phyloP scores from a whole-genome alignment of 2,797 vertebrate species.

The Ctenopoma multispine region DNA sequence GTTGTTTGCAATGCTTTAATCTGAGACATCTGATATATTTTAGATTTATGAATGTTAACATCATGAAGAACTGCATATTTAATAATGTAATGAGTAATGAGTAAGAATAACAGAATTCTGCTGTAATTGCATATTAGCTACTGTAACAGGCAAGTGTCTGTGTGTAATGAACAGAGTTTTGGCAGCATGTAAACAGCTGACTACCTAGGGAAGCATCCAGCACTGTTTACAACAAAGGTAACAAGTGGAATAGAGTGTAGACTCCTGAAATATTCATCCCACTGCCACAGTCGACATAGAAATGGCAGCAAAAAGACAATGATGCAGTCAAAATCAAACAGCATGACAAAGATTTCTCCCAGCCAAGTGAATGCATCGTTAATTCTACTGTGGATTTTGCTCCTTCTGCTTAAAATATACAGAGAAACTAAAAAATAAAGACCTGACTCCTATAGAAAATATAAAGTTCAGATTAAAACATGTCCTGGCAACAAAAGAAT shows the following conservation, averaged over 20 bases:
- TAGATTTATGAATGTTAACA: not conserved
- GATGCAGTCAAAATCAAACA: slow-evolving; percentile 61
- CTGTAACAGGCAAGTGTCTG: slow-evolving; percentile 41
- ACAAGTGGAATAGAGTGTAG: slow-evolving; percentile 60
- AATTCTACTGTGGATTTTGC: slow-evolving; percentile 37
- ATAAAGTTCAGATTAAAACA: slow-evolving; percentile 41
- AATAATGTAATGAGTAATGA: not conserved
- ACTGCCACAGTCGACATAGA: slow-evolving; percentile 43
- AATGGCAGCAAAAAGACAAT: slow-evolving; percentile 60
- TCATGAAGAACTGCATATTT: not conserved
- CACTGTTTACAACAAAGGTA: slow-evolving; percentile 63
- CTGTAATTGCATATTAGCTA: slow-evolving; percentile 25
- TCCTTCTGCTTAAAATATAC: slow-evolving; percentile 17
- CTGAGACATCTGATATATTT: not conserved
- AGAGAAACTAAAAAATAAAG: slow-evolving; percentile 9
- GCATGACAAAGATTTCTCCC: slow-evolving; percentile 44
- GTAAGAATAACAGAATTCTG: slow-evolving; percentile 6
- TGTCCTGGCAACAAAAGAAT: slow-evolving; percentile 62
- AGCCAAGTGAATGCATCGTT: slow-evolving; percentile 46
- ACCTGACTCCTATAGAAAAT: slow-evolving; percentile 13
- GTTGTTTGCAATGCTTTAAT: slow-evolving; percentile 6
- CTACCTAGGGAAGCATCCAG: slow-evolving; percentile 60
- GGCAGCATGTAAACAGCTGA: slow-evolving; percentile 55
- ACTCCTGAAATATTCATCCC: slow-evolving; percentile 72
- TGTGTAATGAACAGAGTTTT: slow-evolving; percentile 40